phyloP scores from a whole-genome alignment of 2,888 invertebrate species.

The Polia nebulosa region DNA sequence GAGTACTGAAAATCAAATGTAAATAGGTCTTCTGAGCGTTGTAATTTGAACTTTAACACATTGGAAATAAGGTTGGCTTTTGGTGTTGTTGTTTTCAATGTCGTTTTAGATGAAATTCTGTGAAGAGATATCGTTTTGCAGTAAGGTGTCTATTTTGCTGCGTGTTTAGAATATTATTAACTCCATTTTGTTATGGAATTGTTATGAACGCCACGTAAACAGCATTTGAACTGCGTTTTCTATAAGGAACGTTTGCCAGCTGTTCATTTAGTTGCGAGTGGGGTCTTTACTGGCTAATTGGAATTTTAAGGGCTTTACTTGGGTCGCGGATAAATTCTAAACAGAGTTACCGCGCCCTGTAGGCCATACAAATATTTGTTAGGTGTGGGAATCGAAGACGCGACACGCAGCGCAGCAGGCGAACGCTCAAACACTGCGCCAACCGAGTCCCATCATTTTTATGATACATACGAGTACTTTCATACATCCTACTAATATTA shows the following conservation, averaged over 20 bases:
- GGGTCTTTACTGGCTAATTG: slow-evolving; percentile 3
- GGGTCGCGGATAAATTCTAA: too few species aligned
- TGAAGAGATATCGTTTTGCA: slow-evolving; percentile 41
- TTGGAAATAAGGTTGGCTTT: slow-evolving; percentile 10
- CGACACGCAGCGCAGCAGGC: too few species aligned
- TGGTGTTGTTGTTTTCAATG: not conserved
- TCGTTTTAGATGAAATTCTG: slow-evolving; percentile 41
- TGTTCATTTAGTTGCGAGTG: slow-evolving; percentile 1
- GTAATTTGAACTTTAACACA: slow-evolving; percentile 36
- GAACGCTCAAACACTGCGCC: too few species aligned
- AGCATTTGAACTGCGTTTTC: slow-evolving; percentile 20
- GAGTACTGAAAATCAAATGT: slow-evolving; percentile 45
- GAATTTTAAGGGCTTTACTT: slow-evolving; percentile 3
- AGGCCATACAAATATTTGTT: too few species aligned
- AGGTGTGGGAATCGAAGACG: too few species aligned
- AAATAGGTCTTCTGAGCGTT: slow-evolving; percentile 24
- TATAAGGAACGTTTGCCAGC: slow-evolving; percentile 6
- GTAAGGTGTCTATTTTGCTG: slow-evolving; percentile 57
- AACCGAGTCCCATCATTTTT: too few species aligned
- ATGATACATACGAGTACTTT: too few species aligned
- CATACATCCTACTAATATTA: too few species aligned
- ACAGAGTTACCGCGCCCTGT: too few species aligned
- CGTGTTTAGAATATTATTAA: slow-evolving; percentile 51
- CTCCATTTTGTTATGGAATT: slow-evolving; percentile 39
- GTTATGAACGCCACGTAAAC: slow-evolving; percentile 25